Percentiles rank a stretch among this genome's conserved stretches.
phyloP scores from a whole-genome alignment of 2,113 vertebrate genomes.

The Paralichthys olivaceus region DNA sequence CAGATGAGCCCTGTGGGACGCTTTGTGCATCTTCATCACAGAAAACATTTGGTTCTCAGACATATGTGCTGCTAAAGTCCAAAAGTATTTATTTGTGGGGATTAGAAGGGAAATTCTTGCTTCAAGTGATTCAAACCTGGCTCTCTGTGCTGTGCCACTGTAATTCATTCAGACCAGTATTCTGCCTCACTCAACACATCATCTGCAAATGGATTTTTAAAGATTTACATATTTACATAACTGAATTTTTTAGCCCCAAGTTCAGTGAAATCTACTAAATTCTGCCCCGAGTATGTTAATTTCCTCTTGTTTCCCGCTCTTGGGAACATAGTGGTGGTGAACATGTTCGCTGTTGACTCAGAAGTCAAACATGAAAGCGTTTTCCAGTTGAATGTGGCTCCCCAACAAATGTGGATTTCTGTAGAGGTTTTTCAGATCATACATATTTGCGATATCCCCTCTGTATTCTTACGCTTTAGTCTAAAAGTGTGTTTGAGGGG shows the following conservation, averaged over 20 bases:
- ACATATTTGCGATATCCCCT: conserved; percentile 47
- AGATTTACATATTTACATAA: conserved; percentile 82
- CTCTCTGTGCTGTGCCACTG: conserved; percentile 50
- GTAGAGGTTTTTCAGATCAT: conserved; percentile 30
- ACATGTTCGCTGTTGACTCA: conserved; percentile 64
- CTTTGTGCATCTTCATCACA: conserved; percentile 23
- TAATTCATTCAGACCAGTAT: conserved; percentile 70
- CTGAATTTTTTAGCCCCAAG: conserved; percentile 70
- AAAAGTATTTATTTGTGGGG: conserved; percentile 47
- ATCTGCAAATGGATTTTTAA: conserved; percentile 74
- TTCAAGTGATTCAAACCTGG: conserved; percentile 54
- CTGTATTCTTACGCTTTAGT: conserved; percentile 46
- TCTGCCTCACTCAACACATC: conserved; percentile 71
- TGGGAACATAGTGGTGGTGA: conserved; percentile 58
- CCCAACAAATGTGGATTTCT: conserved; percentile 54
- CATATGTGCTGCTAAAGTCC: conserved; percentile 33
- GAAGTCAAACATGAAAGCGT: conserved; percentile 68
- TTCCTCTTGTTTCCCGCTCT: conserved; percentile 55
- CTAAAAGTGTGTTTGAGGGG: conserved; percentile 45
- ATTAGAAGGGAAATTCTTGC: conserved; percentile 49
- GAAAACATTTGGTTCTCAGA: conserved; percentile 45
- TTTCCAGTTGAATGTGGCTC: conserved; percentile 49
- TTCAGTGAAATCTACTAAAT: conserved; percentile 72
- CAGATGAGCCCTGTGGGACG: conserved; percentile 18
- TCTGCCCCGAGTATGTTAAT: conserved; percentile 70